phyloP scores from a whole-genome alignment of 1,140 invertebrate species.

The Littorina saxatilis region DNA sequence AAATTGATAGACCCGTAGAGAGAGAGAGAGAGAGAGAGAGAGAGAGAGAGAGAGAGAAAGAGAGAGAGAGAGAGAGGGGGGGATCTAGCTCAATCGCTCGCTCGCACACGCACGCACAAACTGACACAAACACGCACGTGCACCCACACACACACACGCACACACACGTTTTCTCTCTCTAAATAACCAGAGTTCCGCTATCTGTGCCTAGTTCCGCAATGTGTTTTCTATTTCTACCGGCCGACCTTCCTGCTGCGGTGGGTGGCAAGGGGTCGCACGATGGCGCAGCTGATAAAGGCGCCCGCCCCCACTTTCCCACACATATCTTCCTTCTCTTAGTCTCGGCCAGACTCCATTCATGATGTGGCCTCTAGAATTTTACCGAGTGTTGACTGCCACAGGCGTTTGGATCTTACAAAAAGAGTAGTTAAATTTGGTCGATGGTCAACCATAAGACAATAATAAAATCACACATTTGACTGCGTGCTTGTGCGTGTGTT shows the following conservation, averaged over 20 bases:
- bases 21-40: too few species aligned
- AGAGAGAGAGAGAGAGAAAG: neutral
- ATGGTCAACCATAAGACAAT: too few species aligned
- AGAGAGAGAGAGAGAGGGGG: neutral
- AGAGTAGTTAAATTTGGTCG: too few species aligned
- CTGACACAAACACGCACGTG: neutral
- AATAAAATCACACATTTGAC: too few species aligned
- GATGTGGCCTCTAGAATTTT: neutral
- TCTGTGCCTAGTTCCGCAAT: neutral
- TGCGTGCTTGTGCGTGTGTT: too few species aligned
- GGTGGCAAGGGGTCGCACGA: constrained; percentile 15
- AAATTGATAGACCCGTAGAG: too few species aligned
- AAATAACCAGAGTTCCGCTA: neutral
- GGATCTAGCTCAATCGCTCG: neutral
- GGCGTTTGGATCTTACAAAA: neutral
- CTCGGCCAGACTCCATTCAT: neutral
- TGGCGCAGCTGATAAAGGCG: constrained; percentile 7
- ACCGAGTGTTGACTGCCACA: neutral
- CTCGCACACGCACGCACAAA: neutral
- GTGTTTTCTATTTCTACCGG: constrained; percentile 6
- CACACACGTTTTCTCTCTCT: too few species aligned
- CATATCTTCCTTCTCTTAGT: too few species aligned
- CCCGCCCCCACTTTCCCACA: constrained; percentile 25
- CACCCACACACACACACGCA: neutral
- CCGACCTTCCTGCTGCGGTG: neutral